phyloP scores from a whole-genome alignment of 1,140 invertebrate genomes.

The Heterodera schachtii region DNA sequence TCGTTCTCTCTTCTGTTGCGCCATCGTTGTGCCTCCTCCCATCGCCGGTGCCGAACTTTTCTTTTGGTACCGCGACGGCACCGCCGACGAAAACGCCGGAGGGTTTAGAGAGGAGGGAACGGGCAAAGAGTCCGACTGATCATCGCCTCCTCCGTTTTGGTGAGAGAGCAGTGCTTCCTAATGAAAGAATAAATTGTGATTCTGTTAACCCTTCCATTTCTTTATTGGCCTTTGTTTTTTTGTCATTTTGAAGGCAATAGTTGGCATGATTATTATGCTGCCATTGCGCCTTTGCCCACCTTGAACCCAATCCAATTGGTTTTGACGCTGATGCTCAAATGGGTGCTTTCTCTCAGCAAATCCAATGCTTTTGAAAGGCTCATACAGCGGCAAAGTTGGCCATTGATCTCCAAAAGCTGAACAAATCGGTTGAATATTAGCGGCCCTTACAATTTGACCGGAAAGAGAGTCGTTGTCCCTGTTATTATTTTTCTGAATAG shows the following conservation, averaged over 20 bases:
- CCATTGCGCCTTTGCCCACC: conserved; percentile 34
- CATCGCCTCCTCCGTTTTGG: background rate
- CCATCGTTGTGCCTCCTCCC: background rate
- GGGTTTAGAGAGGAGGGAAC: background rate
- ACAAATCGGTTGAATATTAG: background rate
- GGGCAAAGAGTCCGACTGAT: background rate
- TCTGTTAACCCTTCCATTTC: too few species aligned
- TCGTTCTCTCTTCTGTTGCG: conserved; percentile 11
- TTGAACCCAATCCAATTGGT: conserved; percentile 81
- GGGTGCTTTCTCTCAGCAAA: conserved; percentile 86
- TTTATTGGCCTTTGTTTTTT: too few species aligned
- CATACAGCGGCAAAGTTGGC: conserved; percentile 89
- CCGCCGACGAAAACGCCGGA: background rate
- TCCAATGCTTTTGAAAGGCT: conserved; percentile 86
- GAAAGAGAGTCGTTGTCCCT: too few species aligned
- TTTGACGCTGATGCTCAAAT: conserved; percentile 92
- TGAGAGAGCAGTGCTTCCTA: conserved; percentile 30
- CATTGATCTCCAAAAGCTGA: conserved; percentile 88
- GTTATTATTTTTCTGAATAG: too few species aligned
- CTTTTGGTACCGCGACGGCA: conserved; percentile 47
- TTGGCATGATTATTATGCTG: background rate
- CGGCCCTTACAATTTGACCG: too few species aligned
- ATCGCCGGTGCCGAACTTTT: conserved; percentile 34
- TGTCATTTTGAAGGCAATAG: too few species aligned
- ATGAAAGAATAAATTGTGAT: too few species aligned